Evolutionary conservation across 2,113 vertebrate species (phyloP).

Genomic region (Agapornis roseicollis): DNA sequence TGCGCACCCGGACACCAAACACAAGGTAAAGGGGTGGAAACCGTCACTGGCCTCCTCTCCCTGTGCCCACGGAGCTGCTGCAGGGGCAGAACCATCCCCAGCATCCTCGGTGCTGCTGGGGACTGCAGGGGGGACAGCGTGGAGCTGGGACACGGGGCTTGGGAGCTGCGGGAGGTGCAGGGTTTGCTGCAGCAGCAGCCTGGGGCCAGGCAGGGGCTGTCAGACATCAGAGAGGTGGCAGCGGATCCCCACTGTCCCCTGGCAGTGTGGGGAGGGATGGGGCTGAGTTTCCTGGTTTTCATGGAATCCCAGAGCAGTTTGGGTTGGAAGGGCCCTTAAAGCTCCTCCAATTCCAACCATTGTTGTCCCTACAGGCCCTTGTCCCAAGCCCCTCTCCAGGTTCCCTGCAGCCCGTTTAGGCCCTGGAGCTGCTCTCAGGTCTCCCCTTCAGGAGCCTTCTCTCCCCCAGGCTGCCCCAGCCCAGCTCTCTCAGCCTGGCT

Average conservation of each 20-base stretch:
- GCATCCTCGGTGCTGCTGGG: background rate
- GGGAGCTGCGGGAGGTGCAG: background rate
- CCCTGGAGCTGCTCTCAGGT: background rate
- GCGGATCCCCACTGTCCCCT: background rate
- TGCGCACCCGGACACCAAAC: conserved; percentile 75
- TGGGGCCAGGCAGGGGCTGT: background rate
- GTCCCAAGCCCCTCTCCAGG: no score
- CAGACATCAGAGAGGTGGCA: background rate
- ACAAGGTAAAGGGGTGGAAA: conserved; percentile 75
- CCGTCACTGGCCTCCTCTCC: rapidly evolving
- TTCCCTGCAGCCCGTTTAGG: background rate
- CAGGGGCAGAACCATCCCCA: rapidly evolving
- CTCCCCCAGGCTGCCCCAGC: no score
- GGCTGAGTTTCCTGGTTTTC: background rate
- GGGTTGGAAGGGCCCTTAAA: background rate
- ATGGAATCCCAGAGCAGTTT: background rate
- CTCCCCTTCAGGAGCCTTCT: no score
- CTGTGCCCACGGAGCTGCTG: rapidly evolving
- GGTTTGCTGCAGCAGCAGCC: background rate
- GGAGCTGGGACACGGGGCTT: background rate
- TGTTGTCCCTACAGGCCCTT: no score
- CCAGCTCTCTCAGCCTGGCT: no score
- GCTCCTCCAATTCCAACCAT: background rate
- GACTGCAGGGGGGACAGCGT: background rate
- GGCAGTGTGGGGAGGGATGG: rapidly evolving